Base-by-base conservation (phyloP, 64 coral and sea anemone genomes). In the Stylophora pistillata region DNA sequence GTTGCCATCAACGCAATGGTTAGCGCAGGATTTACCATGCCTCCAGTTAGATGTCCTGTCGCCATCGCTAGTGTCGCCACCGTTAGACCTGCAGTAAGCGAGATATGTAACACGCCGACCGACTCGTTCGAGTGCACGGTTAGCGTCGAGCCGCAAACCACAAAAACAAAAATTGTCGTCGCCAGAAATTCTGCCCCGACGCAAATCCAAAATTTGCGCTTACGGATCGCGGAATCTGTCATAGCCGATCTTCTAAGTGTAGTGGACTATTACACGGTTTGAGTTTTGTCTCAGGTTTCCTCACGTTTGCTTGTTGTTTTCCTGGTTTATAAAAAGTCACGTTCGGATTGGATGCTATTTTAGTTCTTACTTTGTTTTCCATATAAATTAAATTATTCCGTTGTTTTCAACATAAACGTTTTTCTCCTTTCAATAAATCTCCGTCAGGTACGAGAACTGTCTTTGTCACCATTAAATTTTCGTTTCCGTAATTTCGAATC, bases 101-200 rank as follows among this genome's bases (percentile, higher is more conserved):
- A 82, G 73, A 93, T 75, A 65, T 81, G 91, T 2, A 69, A 26
- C n/a, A 93, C 64, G 6, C 65, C 47, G 25, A 68, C 60, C 75
- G 77, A 37, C 1, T 20, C 29, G 13, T 29, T 37, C 18, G 33
- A 28, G 14, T 77, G 52, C 91, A 86, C 82, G 37, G 16, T 56
- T 47, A 88, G 74, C 23, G 86, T 65, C 9, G 91, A 93, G 23
- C 86, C 86, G 60, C 79, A 69, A 68, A 87, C 86, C 25, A 88
- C 34, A 58, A 93, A 93, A 47, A 93, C 91, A 62, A 93, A 89
- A 30, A 93, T 61, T 21, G 81, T 88, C 1, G 91, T 93, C 5
- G 91, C 86, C 10, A 89, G 20, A 32, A 89, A 81, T 25, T 93
- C 91, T 25, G 74, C 91, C 20, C 73, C 72, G 6, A 74, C 88